Conservation (phyloP, 2,888 invertebrate species). For the Patella pellucida region DNA sequence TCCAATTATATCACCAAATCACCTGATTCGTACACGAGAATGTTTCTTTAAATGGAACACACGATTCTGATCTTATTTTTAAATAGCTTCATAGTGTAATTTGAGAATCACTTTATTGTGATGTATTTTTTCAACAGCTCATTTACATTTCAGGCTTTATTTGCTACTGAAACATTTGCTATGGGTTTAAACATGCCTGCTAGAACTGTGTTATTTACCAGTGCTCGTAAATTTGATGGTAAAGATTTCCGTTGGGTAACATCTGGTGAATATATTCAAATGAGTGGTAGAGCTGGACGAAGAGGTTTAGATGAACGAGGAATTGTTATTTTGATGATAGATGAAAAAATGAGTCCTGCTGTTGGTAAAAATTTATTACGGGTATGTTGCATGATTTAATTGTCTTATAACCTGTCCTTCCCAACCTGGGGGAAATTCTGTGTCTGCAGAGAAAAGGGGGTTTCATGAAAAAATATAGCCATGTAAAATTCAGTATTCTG, state of each 20-base stretch:
- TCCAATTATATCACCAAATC: too few relatives aligned
- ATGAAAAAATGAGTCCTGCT: constrained; percentile 85
- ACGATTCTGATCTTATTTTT: neutral
- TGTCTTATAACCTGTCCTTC: too few relatives aligned
- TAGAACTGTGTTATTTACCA: constrained; percentile 96
- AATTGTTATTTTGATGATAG: constrained; percentile 99
- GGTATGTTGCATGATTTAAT: constrained; percentile 74
- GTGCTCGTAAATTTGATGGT: constrained; percentile 96
- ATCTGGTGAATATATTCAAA: constrained; percentile 99
- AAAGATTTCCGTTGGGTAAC: constrained; percentile 93
- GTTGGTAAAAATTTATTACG: constrained; percentile 75
- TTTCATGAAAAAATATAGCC: too few relatives aligned
- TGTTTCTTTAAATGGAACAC: neutral
- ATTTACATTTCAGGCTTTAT: constrained; percentile 79
- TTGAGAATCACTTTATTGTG: too few relatives aligned
- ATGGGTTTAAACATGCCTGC: constrained; percentile 99
- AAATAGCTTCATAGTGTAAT: too few relatives aligned
- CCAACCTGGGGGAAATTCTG: too few relatives aligned
- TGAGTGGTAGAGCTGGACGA: constrained; percentile 98
- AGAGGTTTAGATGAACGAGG: constrained; percentile 94
- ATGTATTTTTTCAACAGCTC: neutral
- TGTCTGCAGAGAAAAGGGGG: too few relatives aligned
- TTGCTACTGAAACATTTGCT: constrained; percentile 99
- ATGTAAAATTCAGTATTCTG: too few relatives aligned
- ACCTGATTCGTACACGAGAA: too few relatives aligned